These are phyloP conservation scores for Drosophila stalkeri DNA, from an alignment of 2,888 invertebrate genomes.

Conservation along the genomic window DNA sequence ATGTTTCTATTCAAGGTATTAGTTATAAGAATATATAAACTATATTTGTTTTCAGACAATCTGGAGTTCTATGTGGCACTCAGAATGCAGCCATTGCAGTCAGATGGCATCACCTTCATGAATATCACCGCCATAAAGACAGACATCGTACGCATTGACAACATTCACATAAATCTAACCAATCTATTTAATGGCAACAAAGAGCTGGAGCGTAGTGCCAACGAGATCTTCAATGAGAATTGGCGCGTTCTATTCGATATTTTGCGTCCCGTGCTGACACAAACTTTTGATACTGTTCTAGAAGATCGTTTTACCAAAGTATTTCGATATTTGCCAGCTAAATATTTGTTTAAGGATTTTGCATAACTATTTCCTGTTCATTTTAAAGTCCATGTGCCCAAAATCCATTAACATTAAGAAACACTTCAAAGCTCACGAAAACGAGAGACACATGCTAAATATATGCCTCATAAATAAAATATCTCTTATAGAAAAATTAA, in stretches of 20 bases:
- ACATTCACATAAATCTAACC: conserved; percentile 88
- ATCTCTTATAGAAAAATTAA: conserved; percentile 12
- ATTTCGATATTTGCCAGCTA: conserved; percentile 89
- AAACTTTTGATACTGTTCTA: conserved; percentile 89
- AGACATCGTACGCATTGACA: conserved; percentile 87
- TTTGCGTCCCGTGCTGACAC: conserved; percentile 88
- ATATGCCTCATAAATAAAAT: conserved; percentile 14
- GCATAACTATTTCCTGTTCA: conserved; percentile 6
- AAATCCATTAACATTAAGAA: conserved; percentile 10
- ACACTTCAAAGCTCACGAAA: conserved; percentile 1
- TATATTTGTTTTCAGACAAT: conserved; percentile 40
- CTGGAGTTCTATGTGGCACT: conserved; percentile 50
- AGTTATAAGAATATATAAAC: background rate
- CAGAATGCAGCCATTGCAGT: conserved; percentile 38
- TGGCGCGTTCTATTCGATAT: conserved; percentile 90
- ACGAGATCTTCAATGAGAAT: conserved; percentile 89
- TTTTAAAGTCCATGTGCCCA: background rate
- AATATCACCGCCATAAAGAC: conserved; percentile 88
- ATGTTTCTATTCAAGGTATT: background rate
- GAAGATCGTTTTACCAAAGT: conserved; percentile 87
- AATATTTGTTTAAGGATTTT: conserved; percentile 88
- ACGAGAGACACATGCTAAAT: conserved; percentile 18
- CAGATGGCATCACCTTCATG: conserved; percentile 85
- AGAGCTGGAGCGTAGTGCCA: conserved; percentile 88
- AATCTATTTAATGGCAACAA: conserved; percentile 87